phyloP scores from a whole-genome alignment of 1,140 invertebrate genomes.

The Anthonomus grandis region DNA sequence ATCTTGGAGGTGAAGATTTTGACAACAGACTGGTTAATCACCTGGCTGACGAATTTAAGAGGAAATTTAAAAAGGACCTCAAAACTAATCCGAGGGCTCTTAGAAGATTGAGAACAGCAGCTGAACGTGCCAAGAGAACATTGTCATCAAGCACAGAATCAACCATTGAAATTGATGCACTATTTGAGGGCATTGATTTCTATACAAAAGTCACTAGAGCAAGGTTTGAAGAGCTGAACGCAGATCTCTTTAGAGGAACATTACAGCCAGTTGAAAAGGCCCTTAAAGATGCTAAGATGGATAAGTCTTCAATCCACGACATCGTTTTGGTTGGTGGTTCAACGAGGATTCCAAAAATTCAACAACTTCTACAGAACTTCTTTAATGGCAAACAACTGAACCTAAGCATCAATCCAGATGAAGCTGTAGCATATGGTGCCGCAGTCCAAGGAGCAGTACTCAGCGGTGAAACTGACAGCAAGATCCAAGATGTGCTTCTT shows the following conservation, averaged over 20 bases:
- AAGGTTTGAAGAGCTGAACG: conserved; percentile 60
- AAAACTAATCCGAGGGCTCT: conserved; percentile 51
- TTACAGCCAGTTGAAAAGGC: conserved; percentile 63
- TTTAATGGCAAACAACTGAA: conserved; percentile 61
- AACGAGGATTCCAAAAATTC: conserved; percentile 66
- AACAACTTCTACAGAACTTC: conserved; percentile 58
- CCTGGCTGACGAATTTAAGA: conserved; percentile 51
- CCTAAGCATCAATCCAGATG: conserved; percentile 65
- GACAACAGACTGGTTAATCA: conserved; percentile 69
- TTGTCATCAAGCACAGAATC: conserved; percentile 73
- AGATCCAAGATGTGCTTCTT: conserved; percentile 68
- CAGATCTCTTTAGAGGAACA: conserved; percentile 58
- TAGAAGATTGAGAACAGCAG: conserved; percentile 69
- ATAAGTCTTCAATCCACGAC: conserved; percentile 68
- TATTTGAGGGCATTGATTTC: conserved; percentile 67
- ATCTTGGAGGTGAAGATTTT: conserved; percentile 55
- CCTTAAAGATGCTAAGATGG: conserved; percentile 68
- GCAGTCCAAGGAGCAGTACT: conserved; percentile 63
- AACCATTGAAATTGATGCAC: conserved; percentile 67
- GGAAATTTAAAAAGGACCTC: conserved; percentile 53
- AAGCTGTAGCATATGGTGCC: conserved; percentile 63
- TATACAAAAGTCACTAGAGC: conserved; percentile 58
- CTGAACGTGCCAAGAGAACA: conserved; percentile 75
- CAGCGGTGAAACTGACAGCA: conserved; percentile 53
- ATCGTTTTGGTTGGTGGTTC: conserved; percentile 79